These are phyloP conservation scores for Lasaia peninsularis DNA, from an alignment of 1,140 invertebrate genomes.

Conservation along the genomic window DNA sequence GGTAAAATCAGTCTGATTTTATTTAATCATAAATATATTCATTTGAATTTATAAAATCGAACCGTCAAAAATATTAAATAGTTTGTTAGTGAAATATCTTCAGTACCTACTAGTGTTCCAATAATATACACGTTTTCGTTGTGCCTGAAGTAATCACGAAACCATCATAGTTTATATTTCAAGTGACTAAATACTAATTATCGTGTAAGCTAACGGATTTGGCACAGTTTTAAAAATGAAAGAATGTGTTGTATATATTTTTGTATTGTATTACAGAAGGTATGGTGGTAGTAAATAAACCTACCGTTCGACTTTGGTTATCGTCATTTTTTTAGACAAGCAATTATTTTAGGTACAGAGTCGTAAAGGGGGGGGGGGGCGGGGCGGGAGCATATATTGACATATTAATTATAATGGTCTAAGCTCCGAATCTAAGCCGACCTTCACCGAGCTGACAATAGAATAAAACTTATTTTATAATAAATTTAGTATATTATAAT, in stretches of 20 bases:
- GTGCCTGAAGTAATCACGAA: slow-evolving; percentile 26
- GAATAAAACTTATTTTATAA: too few relatives aligned
- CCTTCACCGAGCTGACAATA: too few relatives aligned
- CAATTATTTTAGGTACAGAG: not conserved
- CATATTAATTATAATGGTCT: too few relatives aligned
- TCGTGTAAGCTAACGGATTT: slow-evolving; percentile 15
- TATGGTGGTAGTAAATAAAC: not conserved
- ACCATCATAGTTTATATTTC: not conserved
- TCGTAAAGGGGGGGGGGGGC: too few relatives aligned
- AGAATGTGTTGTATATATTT: slow-evolving; percentile 19
- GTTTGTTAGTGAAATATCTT: slow-evolving; percentile 31
- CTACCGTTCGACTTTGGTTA: not conserved
- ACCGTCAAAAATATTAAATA: slow-evolving; percentile 65
- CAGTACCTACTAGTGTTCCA: slow-evolving; percentile 22
- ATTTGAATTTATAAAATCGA: slow-evolving; percentile 21
- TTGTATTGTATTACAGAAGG: slow-evolving; percentile 16
- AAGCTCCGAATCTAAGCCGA: too few relatives aligned
- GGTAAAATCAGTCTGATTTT: not conserved
- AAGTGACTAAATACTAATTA: not conserved
- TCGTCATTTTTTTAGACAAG: not conserved
- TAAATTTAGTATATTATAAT: too few relatives aligned
- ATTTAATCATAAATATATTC: not conserved
- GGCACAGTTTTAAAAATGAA: slow-evolving; percentile 31
- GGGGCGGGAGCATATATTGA: not conserved
- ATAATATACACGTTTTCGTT: slow-evolving; percentile 31